Conservation (phyloP, 2,797 vertebrate genomes). For the Acipenser ruthenus region DNA sequence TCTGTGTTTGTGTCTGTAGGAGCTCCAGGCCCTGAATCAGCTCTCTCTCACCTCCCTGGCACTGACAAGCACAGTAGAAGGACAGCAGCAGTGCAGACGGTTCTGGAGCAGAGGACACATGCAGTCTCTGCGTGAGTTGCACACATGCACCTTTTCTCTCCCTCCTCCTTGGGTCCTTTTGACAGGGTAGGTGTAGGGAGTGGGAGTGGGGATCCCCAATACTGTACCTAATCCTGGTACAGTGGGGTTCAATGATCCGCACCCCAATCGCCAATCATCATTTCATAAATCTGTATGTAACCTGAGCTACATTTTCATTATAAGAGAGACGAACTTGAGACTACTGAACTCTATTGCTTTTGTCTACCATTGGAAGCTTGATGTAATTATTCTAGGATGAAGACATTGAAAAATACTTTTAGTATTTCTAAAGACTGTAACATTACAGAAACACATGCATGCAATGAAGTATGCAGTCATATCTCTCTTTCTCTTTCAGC, state of each 20-base stretch:
- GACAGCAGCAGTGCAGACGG: constrained; percentile 34
- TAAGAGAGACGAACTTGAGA: neutral
- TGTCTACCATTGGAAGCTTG: neutral
- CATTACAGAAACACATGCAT: neutral
- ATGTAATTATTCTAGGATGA: neutral
- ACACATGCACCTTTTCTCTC: neutral
- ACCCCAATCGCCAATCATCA: neutral
- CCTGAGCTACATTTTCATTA: neutral
- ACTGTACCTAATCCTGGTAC: neutral
- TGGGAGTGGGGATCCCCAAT: neutral
- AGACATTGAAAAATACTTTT: neutral
- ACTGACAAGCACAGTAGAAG: constrained; percentile 31
- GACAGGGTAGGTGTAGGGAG: neutral
- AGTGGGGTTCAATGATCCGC: no score
- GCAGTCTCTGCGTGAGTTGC: constrained; percentile 43
- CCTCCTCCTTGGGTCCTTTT: neutral
- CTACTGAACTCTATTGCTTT: neutral
- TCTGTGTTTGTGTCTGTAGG: constrained; percentile 31
- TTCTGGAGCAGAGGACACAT: constrained; percentile 48
- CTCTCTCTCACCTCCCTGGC: constrained; percentile 40
- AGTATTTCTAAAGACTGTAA: neutral
- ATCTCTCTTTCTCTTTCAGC: constrained; percentile 33
- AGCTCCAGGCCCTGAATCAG: constrained; percentile 48
- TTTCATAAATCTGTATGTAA: neutral
- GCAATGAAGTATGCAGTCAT: neutral